These are phyloP conservation scores for Coleophora flavipennella DNA, from an alignment of 2,888 invertebrate species.

Conservation along the genomic window DNA sequence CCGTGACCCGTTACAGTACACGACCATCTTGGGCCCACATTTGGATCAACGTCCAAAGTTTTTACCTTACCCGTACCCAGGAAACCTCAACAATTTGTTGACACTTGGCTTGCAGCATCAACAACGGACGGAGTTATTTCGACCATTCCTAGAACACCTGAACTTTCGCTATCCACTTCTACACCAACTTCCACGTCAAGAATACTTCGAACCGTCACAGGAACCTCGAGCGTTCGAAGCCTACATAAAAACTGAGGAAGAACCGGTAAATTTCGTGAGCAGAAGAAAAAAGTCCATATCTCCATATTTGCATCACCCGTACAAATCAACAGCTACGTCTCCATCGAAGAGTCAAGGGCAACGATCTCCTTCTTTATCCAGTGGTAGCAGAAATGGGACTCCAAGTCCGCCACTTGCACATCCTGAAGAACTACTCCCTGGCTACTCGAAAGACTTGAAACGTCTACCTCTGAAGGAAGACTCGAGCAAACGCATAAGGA, in stretches of 20 bases:
- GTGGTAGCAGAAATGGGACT: constrained; percentile 69
- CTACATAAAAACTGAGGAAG: constrained; percentile 49
- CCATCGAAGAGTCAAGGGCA: constrained; percentile 58
- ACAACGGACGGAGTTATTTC: constrained; percentile 61
- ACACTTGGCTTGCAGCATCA: constrained; percentile 76
- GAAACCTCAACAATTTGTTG: constrained; percentile 76
- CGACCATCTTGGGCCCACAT: constrained; percentile 45
- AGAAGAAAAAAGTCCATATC: constrained; percentile 57
- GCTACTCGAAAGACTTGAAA: constrained; percentile 56
- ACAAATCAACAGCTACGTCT: constrained; percentile 44
- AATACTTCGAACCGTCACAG: constrained; percentile 38
- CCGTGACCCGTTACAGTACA: constrained; percentile 54
- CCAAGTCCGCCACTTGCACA: constrained; percentile 68
- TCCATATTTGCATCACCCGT: constrained; percentile 57
- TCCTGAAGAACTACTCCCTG: constrained; percentile 58
- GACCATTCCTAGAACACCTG: constrained; percentile 60
- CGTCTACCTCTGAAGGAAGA: constrained; percentile 69
- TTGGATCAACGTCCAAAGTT: constrained; percentile 58
- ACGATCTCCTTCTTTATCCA: constrained; percentile 50
- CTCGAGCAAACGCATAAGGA: constrained; percentile 90
- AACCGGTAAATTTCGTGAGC: constrained; percentile 42
- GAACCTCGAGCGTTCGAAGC: constrained; percentile 39
- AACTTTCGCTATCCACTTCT: constrained; percentile 56
- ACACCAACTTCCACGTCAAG: constrained; percentile 55
- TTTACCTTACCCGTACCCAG: constrained; percentile 75